Conservation (phyloP, 2,797 vertebrate genomes). For the Chelon labrosus region DNA sequence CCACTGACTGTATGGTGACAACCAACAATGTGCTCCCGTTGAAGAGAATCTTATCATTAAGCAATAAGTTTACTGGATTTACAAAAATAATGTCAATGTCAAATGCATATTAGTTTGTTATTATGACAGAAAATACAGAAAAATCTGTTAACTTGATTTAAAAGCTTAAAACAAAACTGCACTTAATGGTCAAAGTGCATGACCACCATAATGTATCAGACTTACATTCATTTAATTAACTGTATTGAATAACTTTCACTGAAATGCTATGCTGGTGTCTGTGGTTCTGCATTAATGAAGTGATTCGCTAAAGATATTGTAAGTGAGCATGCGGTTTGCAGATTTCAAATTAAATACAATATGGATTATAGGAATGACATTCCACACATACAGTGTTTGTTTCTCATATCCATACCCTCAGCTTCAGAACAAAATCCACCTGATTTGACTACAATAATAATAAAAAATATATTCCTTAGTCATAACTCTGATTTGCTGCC, state of each 20-base stretch:
- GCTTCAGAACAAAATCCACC: conserved; percentile 34
- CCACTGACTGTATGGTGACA: too few relatives aligned
- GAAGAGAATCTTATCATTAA: neutral
- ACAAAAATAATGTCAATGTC: conserved; percentile 12
- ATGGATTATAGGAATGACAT: conserved; percentile 21
- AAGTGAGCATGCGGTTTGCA: conserved; percentile 22
- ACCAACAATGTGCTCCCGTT: too few relatives aligned
- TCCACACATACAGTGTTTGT: conserved; percentile 26
- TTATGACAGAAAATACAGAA: neutral
- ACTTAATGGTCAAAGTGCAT: conserved; percentile 23
- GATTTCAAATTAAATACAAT: conserved; percentile 38
- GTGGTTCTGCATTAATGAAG: conserved; percentile 38
- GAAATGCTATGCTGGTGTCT: conserved; percentile 32
- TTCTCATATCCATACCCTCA: conserved; percentile 18
- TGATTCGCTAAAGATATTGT: conserved; percentile 27
- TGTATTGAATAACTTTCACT: conserved; percentile 50
- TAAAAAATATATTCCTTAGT: conserved; percentile 32
- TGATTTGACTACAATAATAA: conserved; percentile 38
- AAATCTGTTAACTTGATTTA: neutral
- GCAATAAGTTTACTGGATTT: neutral
- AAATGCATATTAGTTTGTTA: neutral
- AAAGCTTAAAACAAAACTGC: conserved; percentile 31
- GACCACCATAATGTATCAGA: conserved; percentile 33
- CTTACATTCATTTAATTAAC: conserved; percentile 56
- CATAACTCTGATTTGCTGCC: conserved; percentile 38